phyloP scores from a whole-genome alignment of 2,797 vertebrate genomes.

The Girardinus metallicus region DNA sequence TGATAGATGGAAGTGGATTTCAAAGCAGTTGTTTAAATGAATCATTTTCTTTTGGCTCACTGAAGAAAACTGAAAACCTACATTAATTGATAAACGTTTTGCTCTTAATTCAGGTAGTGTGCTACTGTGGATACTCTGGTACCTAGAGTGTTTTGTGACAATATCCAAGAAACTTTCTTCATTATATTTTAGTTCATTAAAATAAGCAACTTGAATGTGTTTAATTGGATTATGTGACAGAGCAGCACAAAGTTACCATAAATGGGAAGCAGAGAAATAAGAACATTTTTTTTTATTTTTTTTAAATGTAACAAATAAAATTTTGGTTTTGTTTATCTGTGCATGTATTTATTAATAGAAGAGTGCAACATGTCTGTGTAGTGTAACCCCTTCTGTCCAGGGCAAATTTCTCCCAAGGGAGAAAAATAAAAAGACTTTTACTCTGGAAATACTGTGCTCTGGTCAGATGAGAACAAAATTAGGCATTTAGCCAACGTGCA shows the following conservation, averaged over 20 bases:
- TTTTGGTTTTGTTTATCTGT: background rate
- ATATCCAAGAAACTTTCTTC: background rate
- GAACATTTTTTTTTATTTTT: background rate
- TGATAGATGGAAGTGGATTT: conserved; percentile 70
- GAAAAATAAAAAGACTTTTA: background rate
- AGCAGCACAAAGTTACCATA: background rate
- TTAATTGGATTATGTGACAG: background rate
- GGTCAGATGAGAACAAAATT: background rate
- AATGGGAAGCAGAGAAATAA: background rate
- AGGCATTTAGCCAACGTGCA: background rate
- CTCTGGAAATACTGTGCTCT: background rate
- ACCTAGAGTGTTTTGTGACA: conserved; percentile 14
- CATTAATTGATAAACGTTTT: conserved; percentile 46
- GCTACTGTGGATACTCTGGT: conserved; percentile 29
- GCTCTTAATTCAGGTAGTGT: conserved; percentile 41
- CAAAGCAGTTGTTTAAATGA: conserved; percentile 53
- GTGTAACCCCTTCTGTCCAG: background rate
- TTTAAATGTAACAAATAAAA: background rate
- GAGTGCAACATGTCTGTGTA: background rate
- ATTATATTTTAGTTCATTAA: background rate
- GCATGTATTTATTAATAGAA: background rate
- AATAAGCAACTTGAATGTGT: background rate
- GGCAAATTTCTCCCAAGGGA: background rate
- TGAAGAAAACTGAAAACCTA: conserved; percentile 48
- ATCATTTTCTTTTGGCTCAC: conserved; percentile 50